Base-by-base conservation (phyloP, 2,888 invertebrate species). In the Drosophila peninsularis region DNA sequence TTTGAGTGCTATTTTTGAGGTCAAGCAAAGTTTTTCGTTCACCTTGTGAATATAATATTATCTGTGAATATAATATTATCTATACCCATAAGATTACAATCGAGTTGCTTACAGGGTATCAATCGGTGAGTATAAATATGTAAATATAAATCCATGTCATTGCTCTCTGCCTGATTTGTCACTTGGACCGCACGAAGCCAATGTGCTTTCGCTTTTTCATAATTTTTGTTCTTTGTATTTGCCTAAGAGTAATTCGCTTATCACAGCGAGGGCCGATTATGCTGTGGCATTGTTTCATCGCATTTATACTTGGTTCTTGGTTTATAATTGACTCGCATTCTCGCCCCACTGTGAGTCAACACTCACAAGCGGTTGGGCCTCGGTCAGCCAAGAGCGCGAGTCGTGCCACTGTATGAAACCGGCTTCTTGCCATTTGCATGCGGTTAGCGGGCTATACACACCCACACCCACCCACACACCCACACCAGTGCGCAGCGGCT, bases 381-480 rank as follows among this genome's bases (percentile, higher is more conserved):
- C 53, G 57, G 62, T 62, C 58, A 52, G 21, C 30, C 52, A 37
- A 78, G 58, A 75, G 44, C 56, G 34, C 52, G 41, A 37, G 27
- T 44, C 34, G 39, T 27, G 30, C 41, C 4, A 19, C 6, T 36
- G 21, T 39, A 49, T 34, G 24, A 76, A 77, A 71, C 70, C 41
- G 42, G 71, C 54, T 68, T 27, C 13, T 75, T 44, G 36, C 44
- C 56, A 82, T 82, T 82, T 82, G 84, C 82, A 82, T 88, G 62
- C 74, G 80, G 56, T 41, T 74, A 77, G 67, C 81, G 62, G 69
- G 49, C 24, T 30, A 39, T 10, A 39, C 69, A 69, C 74, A 73
- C 71, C 67, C 62, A 79, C 7, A 17, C 50, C 36, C 36, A 3
- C 13, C 30, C 74, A 21, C 42, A 3, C 21, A 13, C 6, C 21